These are phyloP conservation scores for Trachymyrmex cornetzi DNA, from an alignment of 1,140 invertebrate genomes.

Conservation along the genomic window DNA sequence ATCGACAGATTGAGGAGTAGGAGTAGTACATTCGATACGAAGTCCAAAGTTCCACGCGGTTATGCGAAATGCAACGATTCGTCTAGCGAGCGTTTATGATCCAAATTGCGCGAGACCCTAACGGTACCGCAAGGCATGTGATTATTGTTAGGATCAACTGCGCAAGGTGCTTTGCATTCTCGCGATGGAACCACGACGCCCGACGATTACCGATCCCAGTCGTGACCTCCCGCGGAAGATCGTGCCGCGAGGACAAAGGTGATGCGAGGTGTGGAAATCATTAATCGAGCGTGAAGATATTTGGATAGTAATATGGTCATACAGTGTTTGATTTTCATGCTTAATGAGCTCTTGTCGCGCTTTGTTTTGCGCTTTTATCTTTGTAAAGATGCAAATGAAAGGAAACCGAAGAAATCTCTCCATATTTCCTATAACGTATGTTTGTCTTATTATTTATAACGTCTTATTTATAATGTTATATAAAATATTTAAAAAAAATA, in stretches of 20 bases:
- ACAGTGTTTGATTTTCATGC: not conserved
- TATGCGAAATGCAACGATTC: conserved; percentile 29
- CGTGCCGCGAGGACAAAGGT: conserved; percentile 36
- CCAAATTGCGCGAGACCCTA: conserved; percentile 55
- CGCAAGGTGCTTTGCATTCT: conserved; percentile 46
- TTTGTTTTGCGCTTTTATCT: not conserved
- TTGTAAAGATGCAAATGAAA: not conserved
- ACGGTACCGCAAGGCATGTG: conserved; percentile 60
- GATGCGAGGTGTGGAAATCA: conserved; percentile 43
- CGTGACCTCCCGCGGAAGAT: conserved; percentile 41
- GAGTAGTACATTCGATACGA: not conserved
- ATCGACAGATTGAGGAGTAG: not conserved
- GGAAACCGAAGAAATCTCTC: too few species aligned
- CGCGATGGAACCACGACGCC: conserved; percentile 1
- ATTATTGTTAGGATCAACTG: conserved; percentile 58
- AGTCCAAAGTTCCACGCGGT: conserved; percentile 13
- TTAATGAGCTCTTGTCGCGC: not conserved
- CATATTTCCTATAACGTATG: too few species aligned
- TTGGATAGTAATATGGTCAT: not conserved
- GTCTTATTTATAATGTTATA: too few species aligned
- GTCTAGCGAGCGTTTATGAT: conserved; percentile 45
- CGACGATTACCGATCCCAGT: conserved; percentile 14
- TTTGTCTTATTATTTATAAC: too few species aligned
- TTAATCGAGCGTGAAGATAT: conserved; percentile 53
- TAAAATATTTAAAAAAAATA: too few species aligned